A percentile compares a stretch with the other conserved stretches of the same genome.
Evolutionary conservation across 30 jellyfish, hydroid and myxozoan genomes (phyloP).

Genomic region (Pseudorhiza aurosa): DNA sequence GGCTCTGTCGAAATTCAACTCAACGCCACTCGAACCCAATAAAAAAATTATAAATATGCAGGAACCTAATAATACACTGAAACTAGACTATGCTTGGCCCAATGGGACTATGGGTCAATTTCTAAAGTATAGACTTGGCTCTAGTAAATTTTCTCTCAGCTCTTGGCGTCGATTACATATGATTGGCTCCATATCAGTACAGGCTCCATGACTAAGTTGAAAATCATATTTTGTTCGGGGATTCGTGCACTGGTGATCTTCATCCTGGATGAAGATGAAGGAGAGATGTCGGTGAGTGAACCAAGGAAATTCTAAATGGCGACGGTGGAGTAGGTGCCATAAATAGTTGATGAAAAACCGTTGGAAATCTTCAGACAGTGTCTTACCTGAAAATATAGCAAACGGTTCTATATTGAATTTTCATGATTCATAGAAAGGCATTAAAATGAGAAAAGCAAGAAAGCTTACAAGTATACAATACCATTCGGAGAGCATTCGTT

Average conservation of each 20-base stretch:
- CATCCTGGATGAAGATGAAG: conserved; percentile 59
- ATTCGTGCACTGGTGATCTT: background rate
- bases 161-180: conserved; percentile 44
- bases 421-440: no score
- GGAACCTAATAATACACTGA: no score
- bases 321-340: conserved; percentile 33
- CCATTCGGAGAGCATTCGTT: no score
- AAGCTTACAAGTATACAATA: no score
- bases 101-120: no score
- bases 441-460: no score
- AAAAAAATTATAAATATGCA: no score
- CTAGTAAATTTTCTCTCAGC: conserved; percentile 62
- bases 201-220: background rate
- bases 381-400: conserved; percentile 37
- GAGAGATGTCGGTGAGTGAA: no score
- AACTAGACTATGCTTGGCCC: no score
- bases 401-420: no score
- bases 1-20: no score
- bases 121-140: conserved; percentile 57
- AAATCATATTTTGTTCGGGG: background rate
- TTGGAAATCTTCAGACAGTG: conserved; percentile 19
- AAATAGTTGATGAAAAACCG: conserved; percentile 16
- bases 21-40: no score
- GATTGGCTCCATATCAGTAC: conserved; percentile 42
- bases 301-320: background rate